These are phyloP conservation scores for Chloropsis hardwickii DNA, from an alignment of 2,113 vertebrate species.

Conservation along the genomic window DNA sequence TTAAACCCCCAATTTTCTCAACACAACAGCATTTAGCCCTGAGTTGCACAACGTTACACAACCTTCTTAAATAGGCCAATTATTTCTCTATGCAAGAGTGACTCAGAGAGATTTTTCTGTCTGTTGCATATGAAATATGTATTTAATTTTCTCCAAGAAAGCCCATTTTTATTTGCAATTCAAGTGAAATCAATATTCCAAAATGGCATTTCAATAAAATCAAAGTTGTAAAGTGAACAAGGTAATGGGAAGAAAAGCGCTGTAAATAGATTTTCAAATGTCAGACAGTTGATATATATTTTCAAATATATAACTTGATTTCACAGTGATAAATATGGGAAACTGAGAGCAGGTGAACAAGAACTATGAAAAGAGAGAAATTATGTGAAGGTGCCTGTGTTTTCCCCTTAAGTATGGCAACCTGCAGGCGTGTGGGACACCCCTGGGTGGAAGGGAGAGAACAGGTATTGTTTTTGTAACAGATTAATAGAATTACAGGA, in stretches of 20 bases:
- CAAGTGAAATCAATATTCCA: neutral
- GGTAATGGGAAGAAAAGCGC: neutral
- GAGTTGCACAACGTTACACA: neutral
- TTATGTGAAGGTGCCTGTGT: neutral
- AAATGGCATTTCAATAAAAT: conserved; percentile 24
- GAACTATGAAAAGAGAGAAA: neutral
- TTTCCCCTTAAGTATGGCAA: neutral
- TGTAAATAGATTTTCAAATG: neutral
- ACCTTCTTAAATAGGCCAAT: neutral
- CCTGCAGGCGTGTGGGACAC: neutral
- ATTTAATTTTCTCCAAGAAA: conserved; percentile 21
- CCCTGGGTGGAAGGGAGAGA: neutral
- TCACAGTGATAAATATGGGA: neutral
- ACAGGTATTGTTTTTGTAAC: neutral
- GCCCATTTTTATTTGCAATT: neutral
- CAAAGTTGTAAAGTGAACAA: conserved; percentile 1
- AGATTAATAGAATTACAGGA: neutral
- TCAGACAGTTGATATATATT: neutral
- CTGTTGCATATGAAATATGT: neutral
- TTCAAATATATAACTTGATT: neutral
- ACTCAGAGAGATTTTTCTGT: neutral
- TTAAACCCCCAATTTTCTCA: neutral
- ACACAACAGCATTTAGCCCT: neutral
- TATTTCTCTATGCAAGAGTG: neutral
- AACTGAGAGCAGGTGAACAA: neutral